A percentile compares a stretch with the other conserved stretches of the same genome.
Evolutionary conservation across 2,888 invertebrate species (phyloP).

Genomic region (Allophyes oxyacanthae): DNA sequence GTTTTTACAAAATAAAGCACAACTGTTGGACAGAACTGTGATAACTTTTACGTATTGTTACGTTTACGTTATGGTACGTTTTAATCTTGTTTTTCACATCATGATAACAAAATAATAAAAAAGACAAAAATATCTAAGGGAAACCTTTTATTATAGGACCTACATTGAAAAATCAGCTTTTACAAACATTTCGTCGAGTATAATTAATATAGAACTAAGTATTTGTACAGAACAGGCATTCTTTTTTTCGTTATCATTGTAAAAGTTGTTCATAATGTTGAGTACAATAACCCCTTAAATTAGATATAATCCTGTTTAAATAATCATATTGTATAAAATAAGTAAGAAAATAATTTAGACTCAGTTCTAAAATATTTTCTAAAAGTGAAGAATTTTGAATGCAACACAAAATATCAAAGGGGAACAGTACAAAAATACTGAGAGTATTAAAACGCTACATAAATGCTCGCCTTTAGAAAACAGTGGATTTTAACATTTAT

Average conservation of each 20-base stretch:
- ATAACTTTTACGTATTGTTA: constrained; percentile 4
- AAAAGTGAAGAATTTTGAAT: neutral
- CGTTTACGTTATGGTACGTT: constrained; percentile 20
- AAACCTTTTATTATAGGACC: too few species aligned
- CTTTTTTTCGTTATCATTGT: too few species aligned
- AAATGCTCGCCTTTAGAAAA: constrained; percentile 35
- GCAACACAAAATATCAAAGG: constrained; percentile 22
- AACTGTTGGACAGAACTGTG: constrained; percentile 1
- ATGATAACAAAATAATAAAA: constrained; percentile 6
- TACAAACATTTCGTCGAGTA: too few species aligned
- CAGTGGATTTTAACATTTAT: constrained; percentile 17
- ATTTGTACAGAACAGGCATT: too few species aligned
- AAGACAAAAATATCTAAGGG: too few species aligned
- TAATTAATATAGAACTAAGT: too few species aligned
- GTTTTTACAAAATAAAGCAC: constrained; percentile 6
- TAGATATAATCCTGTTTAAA: too few species aligned
- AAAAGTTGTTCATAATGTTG: too few species aligned
- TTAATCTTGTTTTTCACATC: constrained; percentile 10
- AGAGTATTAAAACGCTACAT: constrained; percentile 37
- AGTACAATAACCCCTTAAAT: too few species aligned
- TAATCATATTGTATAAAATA: too few species aligned
- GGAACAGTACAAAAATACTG: constrained; percentile 27
- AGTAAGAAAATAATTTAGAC: neutral
- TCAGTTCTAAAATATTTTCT: neutral
- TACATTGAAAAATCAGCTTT: too few species aligned